Percentiles rank a stretch among this genome's conserved stretches.
Conservation (phyloP, 2,113 vertebrate species). For the Pogona vitticeps region DNA sequence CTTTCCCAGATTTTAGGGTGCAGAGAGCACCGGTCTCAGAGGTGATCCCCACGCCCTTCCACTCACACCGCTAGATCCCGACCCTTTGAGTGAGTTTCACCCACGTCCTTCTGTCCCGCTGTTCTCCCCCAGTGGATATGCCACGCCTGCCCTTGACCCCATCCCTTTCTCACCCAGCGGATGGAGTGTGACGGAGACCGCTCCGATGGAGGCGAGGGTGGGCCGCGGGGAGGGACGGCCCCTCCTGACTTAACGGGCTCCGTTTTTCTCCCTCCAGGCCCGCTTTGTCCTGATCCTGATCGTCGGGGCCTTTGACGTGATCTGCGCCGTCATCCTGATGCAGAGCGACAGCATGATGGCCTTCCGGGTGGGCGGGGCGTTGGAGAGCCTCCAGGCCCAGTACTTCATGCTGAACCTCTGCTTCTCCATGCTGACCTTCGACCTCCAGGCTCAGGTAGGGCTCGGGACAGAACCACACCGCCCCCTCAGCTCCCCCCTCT, state of each 20-base stretch:
- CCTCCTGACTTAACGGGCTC: background rate
- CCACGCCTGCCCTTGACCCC: too few species aligned
- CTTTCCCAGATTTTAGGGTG: too few species aligned
- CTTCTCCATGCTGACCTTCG: constrained; percentile 89
- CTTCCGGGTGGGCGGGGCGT: constrained; percentile 84
- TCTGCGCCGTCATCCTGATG: constrained; percentile 79
- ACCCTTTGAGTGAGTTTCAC: too few species aligned
- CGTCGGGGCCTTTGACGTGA: constrained; percentile 76
- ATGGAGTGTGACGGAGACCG: too few species aligned
- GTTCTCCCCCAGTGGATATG: too few species aligned
- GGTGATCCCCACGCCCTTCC: too few species aligned
- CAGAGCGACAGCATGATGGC: constrained; percentile 83
- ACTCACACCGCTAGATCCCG: too few species aligned
- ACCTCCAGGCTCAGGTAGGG: constrained; percentile 86
- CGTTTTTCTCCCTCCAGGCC: constrained; percentile 61
- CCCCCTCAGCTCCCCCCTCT: background rate
- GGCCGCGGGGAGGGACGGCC: background rate
- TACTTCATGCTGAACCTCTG: constrained; percentile 85
- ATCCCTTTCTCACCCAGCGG: too few species aligned
- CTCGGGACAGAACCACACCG: background rate
- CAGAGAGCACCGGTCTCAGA: too few species aligned
- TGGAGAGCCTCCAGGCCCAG: constrained; percentile 82
- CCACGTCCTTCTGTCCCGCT: too few species aligned
- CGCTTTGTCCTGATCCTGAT: constrained; percentile 80
- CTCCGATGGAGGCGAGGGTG: too few species aligned